A percentile compares a stretch with the other conserved stretches of the same genome.
phyloP scores from a whole-genome alignment of 2,113 vertebrate species.

The Suricata suricatta region DNA sequence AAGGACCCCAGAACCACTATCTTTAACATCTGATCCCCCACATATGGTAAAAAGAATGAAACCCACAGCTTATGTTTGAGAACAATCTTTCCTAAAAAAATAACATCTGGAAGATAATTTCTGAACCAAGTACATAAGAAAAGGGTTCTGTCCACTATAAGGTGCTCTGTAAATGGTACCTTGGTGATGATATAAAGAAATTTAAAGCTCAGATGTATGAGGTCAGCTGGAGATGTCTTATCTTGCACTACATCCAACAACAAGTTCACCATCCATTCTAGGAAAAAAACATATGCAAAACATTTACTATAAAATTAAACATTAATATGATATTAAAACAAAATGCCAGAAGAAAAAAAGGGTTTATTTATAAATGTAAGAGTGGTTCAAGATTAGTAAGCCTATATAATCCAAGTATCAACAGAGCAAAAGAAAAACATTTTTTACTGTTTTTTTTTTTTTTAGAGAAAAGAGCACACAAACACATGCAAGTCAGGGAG shows the following conservation, averaged over 20 bases:
- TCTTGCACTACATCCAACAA: slow-evolving; percentile 88
- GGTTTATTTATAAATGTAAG: background rate
- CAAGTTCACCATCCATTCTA: slow-evolving; percentile 95
- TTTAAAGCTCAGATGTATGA: slow-evolving; percentile 93
- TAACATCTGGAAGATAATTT: background rate
- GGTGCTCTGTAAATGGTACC: slow-evolving; percentile 82
- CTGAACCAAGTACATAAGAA: background rate
- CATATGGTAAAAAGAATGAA: background rate
- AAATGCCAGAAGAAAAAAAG: background rate
- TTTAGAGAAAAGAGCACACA: too few relatives aligned
- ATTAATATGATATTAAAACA: background rate
- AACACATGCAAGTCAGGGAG: rapidly evolving
- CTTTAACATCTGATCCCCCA: background rate
- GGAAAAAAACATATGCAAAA: slow-evolving; percentile 1
- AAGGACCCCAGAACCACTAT: background rate
- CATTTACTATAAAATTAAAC: background rate
- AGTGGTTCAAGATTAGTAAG: background rate
- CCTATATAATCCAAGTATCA: background rate
- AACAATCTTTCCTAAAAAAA: background rate
- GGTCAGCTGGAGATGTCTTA: slow-evolving; percentile 85
- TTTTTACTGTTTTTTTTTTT: too few relatives aligned
- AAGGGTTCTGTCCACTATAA: background rate
- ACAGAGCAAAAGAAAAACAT: background rate
- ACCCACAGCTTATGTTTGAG: background rate
- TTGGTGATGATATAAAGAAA: slow-evolving; percentile 97